A percentile compares a stretch with the other conserved stretches of the same genome.
Conservation (phyloP, 2,797 vertebrate genomes). For the Melopsittacus undulatus region DNA sequence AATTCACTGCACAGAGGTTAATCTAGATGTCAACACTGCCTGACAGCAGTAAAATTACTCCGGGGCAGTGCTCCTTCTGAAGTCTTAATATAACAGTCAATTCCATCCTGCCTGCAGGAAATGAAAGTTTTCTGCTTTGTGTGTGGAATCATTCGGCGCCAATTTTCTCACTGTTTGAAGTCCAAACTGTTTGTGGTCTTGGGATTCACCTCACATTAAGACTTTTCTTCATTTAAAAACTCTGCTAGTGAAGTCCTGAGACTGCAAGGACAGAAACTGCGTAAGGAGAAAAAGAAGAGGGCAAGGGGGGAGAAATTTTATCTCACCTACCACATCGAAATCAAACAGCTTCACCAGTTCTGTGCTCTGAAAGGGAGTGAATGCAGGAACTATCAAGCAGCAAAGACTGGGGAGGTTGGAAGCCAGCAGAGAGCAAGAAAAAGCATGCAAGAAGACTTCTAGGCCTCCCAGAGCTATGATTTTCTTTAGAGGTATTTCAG, state of each 20-base stretch:
- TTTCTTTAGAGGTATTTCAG: slow-evolving; percentile 48
- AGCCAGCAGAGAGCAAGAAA: slow-evolving; percentile 9
- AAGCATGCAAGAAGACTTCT: not conserved
- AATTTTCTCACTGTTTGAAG: slow-evolving; percentile 80
- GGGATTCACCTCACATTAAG: slow-evolving; percentile 77
- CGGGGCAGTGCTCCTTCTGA: slow-evolving; percentile 80
- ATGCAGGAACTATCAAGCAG: slow-evolving; percentile 28
- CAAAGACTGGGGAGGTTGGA: not conserved
- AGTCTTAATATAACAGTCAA: slow-evolving; percentile 85
- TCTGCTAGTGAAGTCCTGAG: slow-evolving; percentile 38
- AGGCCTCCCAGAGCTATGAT: slow-evolving; percentile 5
- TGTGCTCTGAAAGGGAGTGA: not conserved
- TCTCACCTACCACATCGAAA: not conserved
- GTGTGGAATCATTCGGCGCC: slow-evolving; percentile 74
- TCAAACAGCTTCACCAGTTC: not conserved
- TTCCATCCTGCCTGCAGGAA: slow-evolving; percentile 80
- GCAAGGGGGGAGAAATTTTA: not conserved
- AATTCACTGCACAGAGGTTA: slow-evolving; percentile 87
- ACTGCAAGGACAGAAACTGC: not conserved
- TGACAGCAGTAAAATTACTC: slow-evolving; percentile 85
- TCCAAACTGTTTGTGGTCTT: slow-evolving; percentile 77
- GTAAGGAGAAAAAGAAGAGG: not conserved
- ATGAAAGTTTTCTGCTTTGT: slow-evolving; percentile 80
- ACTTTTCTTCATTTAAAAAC: slow-evolving; percentile 60
- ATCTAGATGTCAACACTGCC: slow-evolving; percentile 89